Percentiles rank a stretch among this genome's conserved stretches.
These are phyloP conservation scores for Lytechinus pictus DNA, from an alignment of 35 echinoderm and acorn worm genomes.

Conservation along the genomic window DNA sequence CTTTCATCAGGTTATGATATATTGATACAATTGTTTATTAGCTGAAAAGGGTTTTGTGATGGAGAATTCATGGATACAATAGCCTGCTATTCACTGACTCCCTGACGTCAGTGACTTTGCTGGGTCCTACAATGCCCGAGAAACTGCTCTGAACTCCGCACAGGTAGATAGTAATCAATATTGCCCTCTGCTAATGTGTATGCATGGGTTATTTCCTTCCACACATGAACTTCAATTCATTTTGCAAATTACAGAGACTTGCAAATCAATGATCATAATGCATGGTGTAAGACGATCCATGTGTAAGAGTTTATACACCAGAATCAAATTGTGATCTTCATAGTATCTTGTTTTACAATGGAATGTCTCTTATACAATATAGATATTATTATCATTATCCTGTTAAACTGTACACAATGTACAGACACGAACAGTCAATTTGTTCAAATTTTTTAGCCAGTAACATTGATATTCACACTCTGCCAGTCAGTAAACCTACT, in stretches of 20 bases:
- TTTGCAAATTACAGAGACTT: not conserved
- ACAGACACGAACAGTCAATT: too few relatives aligned
- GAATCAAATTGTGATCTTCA: not conserved
- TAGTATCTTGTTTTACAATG: too few relatives aligned
- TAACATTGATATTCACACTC: too few relatives aligned
- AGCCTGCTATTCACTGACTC: not conserved
- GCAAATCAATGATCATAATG: not conserved
- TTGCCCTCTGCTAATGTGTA: not conserved
- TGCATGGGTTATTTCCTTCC: not conserved
- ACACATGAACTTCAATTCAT: not conserved
- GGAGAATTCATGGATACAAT: not conserved
- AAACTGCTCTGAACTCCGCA: not conserved
- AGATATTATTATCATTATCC: too few relatives aligned
- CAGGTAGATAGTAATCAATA: not conserved
- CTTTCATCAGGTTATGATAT: not conserved
- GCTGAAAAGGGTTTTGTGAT: not conserved
- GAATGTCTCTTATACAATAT: too few relatives aligned
- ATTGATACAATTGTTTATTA: not conserved
- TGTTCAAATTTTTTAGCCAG: too few relatives aligned
- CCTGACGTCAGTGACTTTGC: slow-evolving; percentile 6
- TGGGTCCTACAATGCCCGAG: not conserved
- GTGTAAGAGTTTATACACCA: not conserved
- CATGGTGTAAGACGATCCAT: not conserved
- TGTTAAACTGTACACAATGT: too few relatives aligned
- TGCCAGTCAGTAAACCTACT: too few relatives aligned